Evolutionary conservation across 2,113 vertebrate genomes (phyloP).

Genomic region (Archocentrus centrarchus): DNA sequence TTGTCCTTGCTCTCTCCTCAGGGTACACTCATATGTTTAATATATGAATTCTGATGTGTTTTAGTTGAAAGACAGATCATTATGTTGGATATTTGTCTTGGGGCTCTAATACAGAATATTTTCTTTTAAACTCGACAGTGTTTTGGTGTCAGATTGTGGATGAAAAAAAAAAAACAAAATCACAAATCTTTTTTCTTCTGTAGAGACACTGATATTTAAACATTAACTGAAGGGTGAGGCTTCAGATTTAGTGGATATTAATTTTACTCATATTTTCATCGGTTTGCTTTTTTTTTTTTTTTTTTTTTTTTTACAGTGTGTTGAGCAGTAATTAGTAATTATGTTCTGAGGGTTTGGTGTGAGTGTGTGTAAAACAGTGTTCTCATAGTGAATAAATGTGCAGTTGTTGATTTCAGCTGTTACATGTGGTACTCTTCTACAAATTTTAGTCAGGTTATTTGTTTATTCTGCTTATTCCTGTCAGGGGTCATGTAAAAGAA

Average conservation of each 20-base stretch:
- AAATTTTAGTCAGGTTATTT: background rate
- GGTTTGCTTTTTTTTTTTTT: too few relatives aligned
- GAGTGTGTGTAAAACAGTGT: background rate
- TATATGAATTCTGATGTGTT: too few relatives aligned
- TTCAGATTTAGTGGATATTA: background rate
- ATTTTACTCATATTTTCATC: background rate
- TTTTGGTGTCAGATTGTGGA: too few relatives aligned
- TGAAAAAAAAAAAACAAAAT: too few relatives aligned
- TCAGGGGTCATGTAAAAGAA: background rate
- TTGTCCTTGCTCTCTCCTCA: background rate
- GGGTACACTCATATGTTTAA: too few relatives aligned
- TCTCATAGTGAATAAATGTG: background rate
- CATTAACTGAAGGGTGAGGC: accelerated
- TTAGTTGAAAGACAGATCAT: too few relatives aligned
- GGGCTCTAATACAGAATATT: too few relatives aligned
- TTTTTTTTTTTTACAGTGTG: too few relatives aligned
- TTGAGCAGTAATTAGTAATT: background rate
- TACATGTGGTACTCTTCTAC: background rate
- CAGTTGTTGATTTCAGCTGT: background rate
- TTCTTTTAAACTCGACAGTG: too few relatives aligned
- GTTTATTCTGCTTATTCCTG: background rate
- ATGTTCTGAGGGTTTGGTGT: background rate
- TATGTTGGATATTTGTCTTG: too few relatives aligned
- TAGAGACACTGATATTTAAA: background rate
- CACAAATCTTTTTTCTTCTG: accelerated